Evolutionary conservation across 2,888 invertebrate species (phyloP), one percentile per base, ranked within the genome.

Genomic region (Pheosia gnoma): DNA sequence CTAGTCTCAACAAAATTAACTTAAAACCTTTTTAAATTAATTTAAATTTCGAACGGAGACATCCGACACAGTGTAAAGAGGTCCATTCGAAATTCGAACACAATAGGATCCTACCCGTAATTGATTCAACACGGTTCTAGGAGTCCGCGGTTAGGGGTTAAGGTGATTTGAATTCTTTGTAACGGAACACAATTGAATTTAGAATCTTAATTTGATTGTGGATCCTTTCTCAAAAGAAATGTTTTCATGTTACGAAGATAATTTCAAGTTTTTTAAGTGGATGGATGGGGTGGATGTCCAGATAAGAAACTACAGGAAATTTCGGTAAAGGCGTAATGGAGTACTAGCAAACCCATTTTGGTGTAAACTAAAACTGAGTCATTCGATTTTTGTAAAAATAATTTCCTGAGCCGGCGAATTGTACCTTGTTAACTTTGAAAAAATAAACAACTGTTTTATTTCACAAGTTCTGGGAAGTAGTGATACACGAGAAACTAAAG

Each of bases 101-200:
- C 77, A 83, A 82, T 75, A 74, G 69, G 77, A 77, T 68, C 72
- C 71, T 73, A 69, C 68, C 71, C 57, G 74, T 88, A 89, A 90
- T 90, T 87, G 87, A 89, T 87, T 89, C 82, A 81, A 81, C 82
- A 86, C 85, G 88, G 80, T 85, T 76, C 83, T 71, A 74, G 78
- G 84, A 79, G 71, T 79, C 64, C 63, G 82, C 74, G 82, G 83
- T 82, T 80, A 68, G 74, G 79, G 81, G 78, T 79, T 80, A 83
- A 82, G 77, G 67, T 72, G 67, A 68, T 73, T 68, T 68, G 69
- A 75, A 77, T 75, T 80, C 80, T 80, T 82, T 84, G 75, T 77
- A 73, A 79, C 72, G 79, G 68, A 81, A 76, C 62, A 66, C 64
- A 82, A 85, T 87, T 84, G 71, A 81, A 83, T 84, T 83, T 75